phyloP scores from a whole-genome alignment of 92 coral and sea anemone genomes.

The Phymanthus crucifer region DNA sequence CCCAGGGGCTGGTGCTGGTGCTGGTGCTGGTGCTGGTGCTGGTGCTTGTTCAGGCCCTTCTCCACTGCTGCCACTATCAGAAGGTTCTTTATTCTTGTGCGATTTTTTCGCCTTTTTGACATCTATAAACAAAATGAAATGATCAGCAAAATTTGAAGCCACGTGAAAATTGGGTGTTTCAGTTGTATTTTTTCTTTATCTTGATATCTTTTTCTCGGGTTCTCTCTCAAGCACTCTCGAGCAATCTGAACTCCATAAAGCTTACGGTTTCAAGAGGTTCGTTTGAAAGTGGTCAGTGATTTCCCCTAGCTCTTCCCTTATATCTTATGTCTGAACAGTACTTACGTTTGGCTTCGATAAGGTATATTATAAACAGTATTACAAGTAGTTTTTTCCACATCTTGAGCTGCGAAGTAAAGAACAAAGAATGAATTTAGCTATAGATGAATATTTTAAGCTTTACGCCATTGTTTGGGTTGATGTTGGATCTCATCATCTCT shows the following conservation, averaged over 20 bases:
- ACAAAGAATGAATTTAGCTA: background rate
- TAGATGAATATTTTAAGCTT: too few relatives aligned
- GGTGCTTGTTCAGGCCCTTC: background rate
- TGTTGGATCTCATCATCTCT: too few relatives aligned
- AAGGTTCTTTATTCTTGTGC: background rate
- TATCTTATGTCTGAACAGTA: background rate
- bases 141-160: too few relatives aligned
- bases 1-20: constrained; percentile 14
- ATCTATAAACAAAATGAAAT: background rate
- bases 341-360: constrained; percentile 2
- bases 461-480: too few relatives aligned
- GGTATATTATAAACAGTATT: background rate
- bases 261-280: too few relatives aligned
- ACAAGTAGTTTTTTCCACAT: constrained; percentile 2
- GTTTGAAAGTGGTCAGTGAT: too few relatives aligned
- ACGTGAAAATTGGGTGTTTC: too few relatives aligned
- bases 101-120: background rate
- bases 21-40: too few relatives aligned
- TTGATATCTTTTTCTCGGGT: too few relatives aligned
- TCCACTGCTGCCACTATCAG: background rate
- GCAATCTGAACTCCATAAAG: too few relatives aligned
- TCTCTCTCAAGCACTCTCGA: too few relatives aligned
- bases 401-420: background rate
- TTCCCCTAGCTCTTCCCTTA: background rate
- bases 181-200: too few relatives aligned